A percentile compares a stretch with the other conserved stretches of the same genome.
phyloP scores from a whole-genome alignment of 1,140 invertebrate species.

The Papilio polytes region DNA sequence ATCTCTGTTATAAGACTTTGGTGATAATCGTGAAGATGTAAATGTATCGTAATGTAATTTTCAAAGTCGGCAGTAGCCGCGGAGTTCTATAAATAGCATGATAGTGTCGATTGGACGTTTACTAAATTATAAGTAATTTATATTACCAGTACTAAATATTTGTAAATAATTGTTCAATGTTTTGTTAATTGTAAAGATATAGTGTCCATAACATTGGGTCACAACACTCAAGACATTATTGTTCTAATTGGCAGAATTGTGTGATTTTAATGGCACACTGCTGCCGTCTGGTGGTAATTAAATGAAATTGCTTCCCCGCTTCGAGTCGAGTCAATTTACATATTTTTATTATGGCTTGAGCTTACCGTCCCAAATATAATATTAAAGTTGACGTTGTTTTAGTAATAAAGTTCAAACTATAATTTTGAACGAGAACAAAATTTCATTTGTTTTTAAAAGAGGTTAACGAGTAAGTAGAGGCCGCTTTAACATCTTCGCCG shows the following conservation, averaged over 20 bases:
- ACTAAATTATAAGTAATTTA: constrained; percentile 14
- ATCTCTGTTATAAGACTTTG: too few relatives aligned
- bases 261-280: constrained; percentile 55
- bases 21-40: too few relatives aligned
- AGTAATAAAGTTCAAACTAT: constrained; percentile 38
- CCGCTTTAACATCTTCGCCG: too few relatives aligned
- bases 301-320: constrained; percentile 53
- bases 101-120: too few relatives aligned
- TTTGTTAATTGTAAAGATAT: neutral
- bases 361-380: constrained; percentile 21
- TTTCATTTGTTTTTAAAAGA: constrained; percentile 12
- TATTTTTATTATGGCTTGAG: constrained; percentile 53
- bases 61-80: constrained; percentile 29
- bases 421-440: neutral
- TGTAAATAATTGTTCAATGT: neutral
- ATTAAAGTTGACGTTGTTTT: constrained; percentile 35
- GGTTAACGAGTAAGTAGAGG: neutral
- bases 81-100: constrained; percentile 42
- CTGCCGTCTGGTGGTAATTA: constrained; percentile 49
- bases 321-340: constrained; percentile 51
- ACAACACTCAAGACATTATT: constrained; percentile 9
- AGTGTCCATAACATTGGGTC: neutral
- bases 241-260: constrained; percentile 45
- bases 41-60: too few relatives aligned
- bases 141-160: neutral